Base-by-base conservation (phyloP, 2,113 vertebrate species). In the Tor tambroides region DNA sequence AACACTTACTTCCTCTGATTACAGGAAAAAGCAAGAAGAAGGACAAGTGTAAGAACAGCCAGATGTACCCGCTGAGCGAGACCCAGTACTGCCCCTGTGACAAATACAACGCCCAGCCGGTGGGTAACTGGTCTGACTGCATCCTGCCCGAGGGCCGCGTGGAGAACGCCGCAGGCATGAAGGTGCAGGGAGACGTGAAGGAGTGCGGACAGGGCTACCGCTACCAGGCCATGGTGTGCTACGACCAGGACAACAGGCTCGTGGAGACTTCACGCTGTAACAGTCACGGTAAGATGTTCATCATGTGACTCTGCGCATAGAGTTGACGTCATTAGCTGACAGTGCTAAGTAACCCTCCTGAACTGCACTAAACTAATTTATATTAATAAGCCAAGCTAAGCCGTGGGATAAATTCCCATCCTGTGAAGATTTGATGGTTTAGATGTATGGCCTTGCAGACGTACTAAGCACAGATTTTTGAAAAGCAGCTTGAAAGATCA, bases 61-160 rank as follows among this genome's bases (percentile, higher is more conserved):
- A 99, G 63, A 88, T 96, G 85, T 98, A 98, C 91, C 97, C 98
- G 2, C 91, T 99, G 91, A 97, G 95, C 1, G 98, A 99, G 94
- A 99, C 97, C 26, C 98, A 99, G 91, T 98, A 98, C 91, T 99
- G 98, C 87, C 98, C 97, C 0, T 99, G 98, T 89, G 96, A 98
- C 93, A 99, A 99, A 89, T 98, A 99, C 91, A 99, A 95, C 0
- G 97, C 98, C 15, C 98, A 98, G 92, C 96, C 98, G 0, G 96
- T 99, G 93, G 98, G 98, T 8, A 97, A 98, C 88, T 99, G 98
- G 97, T 99, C 98, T 0, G 98, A 99, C 92, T 99, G 98, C 90
- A 96, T 99, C 91, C 94, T 99, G 76, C 96, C 98, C 0, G 97
- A 98, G 84, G 96, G 94, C 1, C 93, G 96, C 61, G 89, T 85